These are phyloP conservation scores for Chaetodon trifasciatus DNA, from an alignment of 2,797 vertebrate genomes.

Conservation along the genomic window DNA sequence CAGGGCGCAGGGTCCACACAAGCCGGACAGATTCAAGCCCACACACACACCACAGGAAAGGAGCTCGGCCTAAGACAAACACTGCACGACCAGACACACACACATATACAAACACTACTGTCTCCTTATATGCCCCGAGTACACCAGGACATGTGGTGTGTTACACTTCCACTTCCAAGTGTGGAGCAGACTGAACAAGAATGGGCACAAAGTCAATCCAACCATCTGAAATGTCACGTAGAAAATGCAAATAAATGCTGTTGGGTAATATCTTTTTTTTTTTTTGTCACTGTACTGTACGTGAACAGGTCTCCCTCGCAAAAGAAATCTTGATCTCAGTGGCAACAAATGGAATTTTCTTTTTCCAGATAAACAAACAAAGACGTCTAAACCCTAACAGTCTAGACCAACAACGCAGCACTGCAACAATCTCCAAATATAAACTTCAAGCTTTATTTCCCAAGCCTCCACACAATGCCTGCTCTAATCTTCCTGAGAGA, in stretches of 20 bases:
- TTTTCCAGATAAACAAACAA: conserved; percentile 65
- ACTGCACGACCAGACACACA: conserved; percentile 43
- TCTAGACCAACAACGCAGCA: conserved; percentile 55
- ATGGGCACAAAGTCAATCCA: not conserved
- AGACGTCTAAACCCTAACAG: conserved; percentile 61
- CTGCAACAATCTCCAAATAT: conserved; percentile 63
- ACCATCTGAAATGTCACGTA: not conserved
- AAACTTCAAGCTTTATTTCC: conserved; percentile 69
- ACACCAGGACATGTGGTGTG: conserved; percentile 35
- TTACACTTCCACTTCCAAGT: conserved; percentile 22
- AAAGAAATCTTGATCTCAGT: conserved; percentile 24
- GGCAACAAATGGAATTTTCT: conserved; percentile 38
- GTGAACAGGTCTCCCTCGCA: not conserved
- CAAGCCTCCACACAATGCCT: conserved; percentile 65
- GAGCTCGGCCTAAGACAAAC: conserved; percentile 61
- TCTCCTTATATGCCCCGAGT: conserved; percentile 56
- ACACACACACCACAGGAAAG: conserved; percentile 66
- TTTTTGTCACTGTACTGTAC: not conserved
- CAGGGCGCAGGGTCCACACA: conserved; percentile 59
- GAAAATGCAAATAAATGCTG: not conserved
- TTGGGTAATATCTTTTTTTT: not conserved
- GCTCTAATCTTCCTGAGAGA: conserved; percentile 62
- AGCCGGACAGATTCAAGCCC: conserved; percentile 40
- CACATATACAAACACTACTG: conserved; percentile 40
- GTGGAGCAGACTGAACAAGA: conserved; percentile 24